Conservation (phyloP, 1,140 invertebrate species). For the Chelonus insularis region DNA sequence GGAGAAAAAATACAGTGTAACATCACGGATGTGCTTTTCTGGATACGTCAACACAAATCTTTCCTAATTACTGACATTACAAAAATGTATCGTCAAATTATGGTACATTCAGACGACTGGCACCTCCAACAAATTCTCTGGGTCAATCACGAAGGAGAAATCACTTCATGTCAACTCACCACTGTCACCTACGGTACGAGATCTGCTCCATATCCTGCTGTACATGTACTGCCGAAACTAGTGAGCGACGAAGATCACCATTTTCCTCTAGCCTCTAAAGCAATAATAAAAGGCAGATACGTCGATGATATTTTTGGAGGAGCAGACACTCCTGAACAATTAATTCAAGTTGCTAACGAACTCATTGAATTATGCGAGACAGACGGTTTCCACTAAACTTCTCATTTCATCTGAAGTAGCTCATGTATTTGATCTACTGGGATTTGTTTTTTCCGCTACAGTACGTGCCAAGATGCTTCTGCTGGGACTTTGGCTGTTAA, state of each 20-base stretch:
- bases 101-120: constrained; percentile 22
- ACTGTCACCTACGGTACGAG: neutral
- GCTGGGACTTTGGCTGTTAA: constrained; percentile 39
- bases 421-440: constrained; percentile 37
- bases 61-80: constrained; percentile 24
- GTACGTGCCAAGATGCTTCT: constrained; percentile 42
- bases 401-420: constrained; percentile 23
- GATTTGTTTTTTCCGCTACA: constrained; percentile 39
- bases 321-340: neutral
- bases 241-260: neutral
- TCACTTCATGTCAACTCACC: neutral
- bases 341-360: neutral
- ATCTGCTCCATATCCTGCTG: neutral
- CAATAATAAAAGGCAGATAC: constrained; percentile 12
- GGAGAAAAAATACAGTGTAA: too few species aligned
- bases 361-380: neutral
- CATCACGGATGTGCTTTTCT: too few species aligned
- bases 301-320: constrained; percentile 22
- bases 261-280: neutral
- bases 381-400: constrained; percentile 19
- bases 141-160: constrained; percentile 24
- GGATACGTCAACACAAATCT: neutral
- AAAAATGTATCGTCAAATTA: constrained; percentile 30
- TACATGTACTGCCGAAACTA: constrained; percentile 2
- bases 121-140: constrained; percentile 45